These are phyloP conservation scores for Acinonyx jubatus DNA, from an alignment of 2,113 vertebrate genomes.

Conservation along the genomic window DNA sequence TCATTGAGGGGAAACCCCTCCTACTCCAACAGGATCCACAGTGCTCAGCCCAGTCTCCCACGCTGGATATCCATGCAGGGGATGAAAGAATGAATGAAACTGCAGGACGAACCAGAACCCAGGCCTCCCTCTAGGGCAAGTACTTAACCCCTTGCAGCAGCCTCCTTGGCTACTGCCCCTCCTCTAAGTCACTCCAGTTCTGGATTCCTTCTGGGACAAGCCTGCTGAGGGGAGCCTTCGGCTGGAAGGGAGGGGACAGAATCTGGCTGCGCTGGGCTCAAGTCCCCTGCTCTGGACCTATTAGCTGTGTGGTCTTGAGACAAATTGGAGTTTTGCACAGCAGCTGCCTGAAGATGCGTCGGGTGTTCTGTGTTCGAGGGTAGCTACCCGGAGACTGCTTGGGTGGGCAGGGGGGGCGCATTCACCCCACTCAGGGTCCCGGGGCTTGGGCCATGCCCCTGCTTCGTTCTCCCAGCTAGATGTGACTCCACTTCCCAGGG, in stretches of 20 bases:
- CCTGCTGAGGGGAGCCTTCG: background rate
- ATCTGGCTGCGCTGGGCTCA: background rate
- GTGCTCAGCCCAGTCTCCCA: background rate
- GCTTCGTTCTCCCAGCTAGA: background rate
- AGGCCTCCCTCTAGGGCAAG: background rate
- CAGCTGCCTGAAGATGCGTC: no score
- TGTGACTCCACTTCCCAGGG: background rate
- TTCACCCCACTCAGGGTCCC: background rate
- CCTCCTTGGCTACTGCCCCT: background rate
- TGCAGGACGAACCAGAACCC: background rate
- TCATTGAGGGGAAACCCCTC: background rate
- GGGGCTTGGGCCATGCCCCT: background rate
- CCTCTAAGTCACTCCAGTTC: background rate
- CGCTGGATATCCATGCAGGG: no score
- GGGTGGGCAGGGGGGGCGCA: background rate
- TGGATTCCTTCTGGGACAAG: background rate
- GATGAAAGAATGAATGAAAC: background rate
- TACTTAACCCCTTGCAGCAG: background rate
- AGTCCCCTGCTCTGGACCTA: background rate
- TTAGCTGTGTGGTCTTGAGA: background rate
- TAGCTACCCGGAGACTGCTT: background rate
- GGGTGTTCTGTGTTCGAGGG: background rate
- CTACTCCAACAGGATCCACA: no score
- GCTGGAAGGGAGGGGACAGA: fast-evolving
- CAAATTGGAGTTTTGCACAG: background rate